phyloP scores from a whole-genome alignment of 2,888 invertebrate genomes.

The Trichopoda pennipes region DNA sequence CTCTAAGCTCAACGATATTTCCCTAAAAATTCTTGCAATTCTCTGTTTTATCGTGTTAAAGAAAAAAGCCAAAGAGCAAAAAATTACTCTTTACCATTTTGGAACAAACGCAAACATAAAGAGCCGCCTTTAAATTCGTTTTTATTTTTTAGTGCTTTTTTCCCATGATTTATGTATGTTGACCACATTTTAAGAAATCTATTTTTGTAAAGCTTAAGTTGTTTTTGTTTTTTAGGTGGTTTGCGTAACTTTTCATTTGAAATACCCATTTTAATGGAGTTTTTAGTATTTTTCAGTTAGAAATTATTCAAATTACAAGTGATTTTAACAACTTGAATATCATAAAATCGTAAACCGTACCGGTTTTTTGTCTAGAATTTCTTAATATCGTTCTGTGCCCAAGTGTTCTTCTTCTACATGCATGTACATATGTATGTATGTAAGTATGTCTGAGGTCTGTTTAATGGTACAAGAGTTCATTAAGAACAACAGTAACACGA shows the following conservation, averaged over 20 bases:
- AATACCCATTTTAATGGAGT: neutral
- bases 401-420: neutral
- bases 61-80: neutral
- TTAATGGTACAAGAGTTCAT: neutral
- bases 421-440: too few relatives aligned
- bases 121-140: slow-evolving; percentile 19
- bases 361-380: slow-evolving; percentile 49
- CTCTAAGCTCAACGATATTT: too few relatives aligned
- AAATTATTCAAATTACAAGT: slow-evolving; percentile 26
- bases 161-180: slow-evolving; percentile 32
- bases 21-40: too few relatives aligned
- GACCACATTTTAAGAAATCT: slow-evolving; percentile 53
- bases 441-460: too few relatives aligned
- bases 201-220: slow-evolving; percentile 18
- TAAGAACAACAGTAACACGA: neutral
- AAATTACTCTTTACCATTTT: slow-evolving; percentile 12
- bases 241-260: slow-evolving; percentile 64
- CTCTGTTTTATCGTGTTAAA: too few relatives aligned
- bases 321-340: slow-evolving; percentile 6
- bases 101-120: slow-evolving; percentile 1
- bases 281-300: slow-evolving; percentile 29
- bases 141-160: slow-evolving; percentile 35
- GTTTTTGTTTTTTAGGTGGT: slow-evolving; percentile 36
- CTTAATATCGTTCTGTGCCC: slow-evolving; percentile 10
- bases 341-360: slow-evolving; percentile 42